Base-by-base conservation (phyloP, 2,797 vertebrate genomes). In the Odontamblyopus rebecca region DNA sequence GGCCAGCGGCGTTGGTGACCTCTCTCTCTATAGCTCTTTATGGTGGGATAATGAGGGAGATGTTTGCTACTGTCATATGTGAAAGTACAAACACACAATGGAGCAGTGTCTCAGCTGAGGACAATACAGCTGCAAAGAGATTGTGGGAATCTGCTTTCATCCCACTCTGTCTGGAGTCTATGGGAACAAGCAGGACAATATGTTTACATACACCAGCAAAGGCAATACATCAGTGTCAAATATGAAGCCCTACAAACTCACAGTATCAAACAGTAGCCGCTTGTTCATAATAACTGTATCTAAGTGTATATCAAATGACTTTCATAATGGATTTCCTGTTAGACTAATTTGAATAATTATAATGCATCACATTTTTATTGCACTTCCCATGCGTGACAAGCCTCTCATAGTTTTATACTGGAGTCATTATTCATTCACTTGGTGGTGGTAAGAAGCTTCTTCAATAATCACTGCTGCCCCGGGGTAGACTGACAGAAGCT, bases 1-100 rank as follows among this genome's bases (percentile, higher is more conserved):
- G 86, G 83, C 75, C 76, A 81, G 63, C 4, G 65, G 72, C 81
- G 67, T 87, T 67, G 59, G 1, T 83, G 88, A 89, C 89, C 88
- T 88, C 83, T 79, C 80, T 69, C 0, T 72, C 84, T 41, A 61
- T 72, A 68, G 72, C 4, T 65, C 76, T 83, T 82, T 75, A 85
- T 81, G 81, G 61, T 75, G 82, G 76, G 73, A 70, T 81, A 80
- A 76, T 72, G 73, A 86, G 82, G 79, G 72, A 77, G 61, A 82
- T 30, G 80, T 68, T 82, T 73, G 75, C 82, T 73, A 69, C 60
- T 61, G 78, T 82, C 72, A 73, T 75, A 72, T 51, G 56, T 48
- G 62, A 51, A 82, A 81, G 82, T 73, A 62, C 68, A 74, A 19
- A 56, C 76, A 81, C 8, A 86, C 79, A 86, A 80, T 80, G 64